phyloP scores from a whole-genome alignment of 2,113 vertebrate genomes.

The Python bivittatus region DNA sequence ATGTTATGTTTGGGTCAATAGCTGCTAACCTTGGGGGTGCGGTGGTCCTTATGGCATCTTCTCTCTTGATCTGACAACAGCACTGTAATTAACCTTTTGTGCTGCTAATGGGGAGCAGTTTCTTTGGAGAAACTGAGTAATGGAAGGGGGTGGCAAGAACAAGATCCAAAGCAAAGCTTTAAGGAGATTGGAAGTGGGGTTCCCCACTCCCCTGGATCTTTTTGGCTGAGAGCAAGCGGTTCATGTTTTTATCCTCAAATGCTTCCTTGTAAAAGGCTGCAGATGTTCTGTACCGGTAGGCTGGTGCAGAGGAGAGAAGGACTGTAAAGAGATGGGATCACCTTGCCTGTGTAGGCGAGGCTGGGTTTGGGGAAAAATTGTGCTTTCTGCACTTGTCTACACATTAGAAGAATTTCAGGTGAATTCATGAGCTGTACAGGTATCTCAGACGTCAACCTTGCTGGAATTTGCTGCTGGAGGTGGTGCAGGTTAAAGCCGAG shows the following conservation, averaged over 20 bases:
- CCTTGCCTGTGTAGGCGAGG: neutral
- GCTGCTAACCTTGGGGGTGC: neutral
- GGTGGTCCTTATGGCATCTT: neutral
- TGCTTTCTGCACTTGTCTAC: neutral
- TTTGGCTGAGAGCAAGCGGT: neutral
- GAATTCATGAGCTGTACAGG: constrained; percentile 42
- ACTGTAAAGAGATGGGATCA: neutral
- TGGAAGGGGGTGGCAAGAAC: neutral
- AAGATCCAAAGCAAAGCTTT: neutral
- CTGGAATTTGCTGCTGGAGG: constrained; percentile 50
- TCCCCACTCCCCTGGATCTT: too few species aligned
- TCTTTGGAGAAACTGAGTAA: neutral
- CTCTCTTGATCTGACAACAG: neutral
- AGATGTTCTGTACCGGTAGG: neutral
- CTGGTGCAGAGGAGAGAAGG: neutral
- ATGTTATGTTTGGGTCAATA: constrained; percentile 9
- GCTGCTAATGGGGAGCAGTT: neutral
- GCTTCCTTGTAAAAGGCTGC: neutral
- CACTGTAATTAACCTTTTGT: neutral
- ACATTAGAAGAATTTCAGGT: constrained; percentile 41
- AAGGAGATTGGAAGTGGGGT: neutral
- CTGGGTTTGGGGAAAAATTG: neutral
- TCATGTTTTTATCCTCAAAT: neutral
- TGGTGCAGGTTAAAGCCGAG: constrained; percentile 51
- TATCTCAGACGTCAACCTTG: constrained; percentile 56